Evolutionary conservation across 2,888 invertebrate genomes (phyloP).

Genomic region (Sclerodermus sp.): DNA sequence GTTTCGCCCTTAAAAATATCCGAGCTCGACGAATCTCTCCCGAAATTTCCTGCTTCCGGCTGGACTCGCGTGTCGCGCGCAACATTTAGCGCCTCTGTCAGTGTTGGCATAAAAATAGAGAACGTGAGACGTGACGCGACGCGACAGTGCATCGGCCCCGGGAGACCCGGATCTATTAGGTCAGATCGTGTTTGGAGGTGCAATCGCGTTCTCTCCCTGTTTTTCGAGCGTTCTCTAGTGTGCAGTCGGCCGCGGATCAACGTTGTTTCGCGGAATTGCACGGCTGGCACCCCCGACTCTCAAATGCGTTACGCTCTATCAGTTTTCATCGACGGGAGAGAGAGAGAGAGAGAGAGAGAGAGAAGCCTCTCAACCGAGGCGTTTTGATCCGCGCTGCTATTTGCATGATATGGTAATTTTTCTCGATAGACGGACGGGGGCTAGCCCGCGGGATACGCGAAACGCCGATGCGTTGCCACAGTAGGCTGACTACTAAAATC

Average conservation of each 20-base stretch:
- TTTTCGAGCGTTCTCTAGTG: constrained; percentile 17
- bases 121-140: no score
- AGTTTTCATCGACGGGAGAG: constrained; percentile 10
- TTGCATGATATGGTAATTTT: constrained; percentile 43
- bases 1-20: no score
- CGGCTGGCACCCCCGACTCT: constrained; percentile 8
- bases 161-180: constrained; percentile 8
- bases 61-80: no score
- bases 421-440: constrained; percentile 22
- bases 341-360: no score
- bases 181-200: constrained; percentile 8
- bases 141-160: constrained; percentile 7
- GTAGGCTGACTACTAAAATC: constrained; percentile 15
- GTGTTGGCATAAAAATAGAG: constrained; percentile 17
- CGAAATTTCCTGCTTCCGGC: no score
- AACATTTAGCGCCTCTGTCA: constrained; percentile 11
- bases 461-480: constrained; percentile 17
- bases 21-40: no score
- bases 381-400: constrained; percentile 16
- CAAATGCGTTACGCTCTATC: constrained; percentile 17
- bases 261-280: constrained; percentile 26
- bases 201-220: constrained; percentile 9
- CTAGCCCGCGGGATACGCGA: neutral
- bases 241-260: constrained; percentile 10
- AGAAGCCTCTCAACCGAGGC: constrained; percentile 3